Conservation (phyloP, 2,113 vertebrate genomes). For the Pimephales promelas region DNA sequence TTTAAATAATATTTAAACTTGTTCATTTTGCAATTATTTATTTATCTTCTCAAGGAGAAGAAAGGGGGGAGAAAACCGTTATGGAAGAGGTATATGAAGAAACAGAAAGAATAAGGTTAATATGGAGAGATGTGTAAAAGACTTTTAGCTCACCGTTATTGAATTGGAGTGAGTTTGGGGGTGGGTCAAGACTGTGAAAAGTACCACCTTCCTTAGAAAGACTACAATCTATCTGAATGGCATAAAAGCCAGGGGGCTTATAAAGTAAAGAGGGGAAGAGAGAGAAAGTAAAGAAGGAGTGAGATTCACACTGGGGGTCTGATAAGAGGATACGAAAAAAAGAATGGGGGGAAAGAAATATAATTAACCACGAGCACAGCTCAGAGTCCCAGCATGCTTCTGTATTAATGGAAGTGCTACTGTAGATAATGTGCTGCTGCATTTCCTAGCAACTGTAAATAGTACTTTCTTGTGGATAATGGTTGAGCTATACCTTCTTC, state of each 20-base stretch:
- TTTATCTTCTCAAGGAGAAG: neutral
- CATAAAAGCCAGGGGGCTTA: slow-evolving; percentile 17
- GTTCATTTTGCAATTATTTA: too few species aligned
- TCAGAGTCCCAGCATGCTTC: neutral
- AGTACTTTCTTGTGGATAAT: neutral
- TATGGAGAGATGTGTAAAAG: neutral
- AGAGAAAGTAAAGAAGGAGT: slow-evolving; percentile 5
- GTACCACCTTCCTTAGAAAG: slow-evolving; percentile 41
- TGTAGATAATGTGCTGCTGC: slow-evolving; percentile 7
- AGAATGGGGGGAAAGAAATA: slow-evolving; percentile 3
- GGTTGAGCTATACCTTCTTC: neutral
- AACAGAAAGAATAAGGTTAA: neutral
- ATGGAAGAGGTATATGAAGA: neutral
- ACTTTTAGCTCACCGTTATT: slow-evolving; percentile 10
- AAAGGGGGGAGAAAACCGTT: too few species aligned
- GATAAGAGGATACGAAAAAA: slow-evolving; percentile 38
- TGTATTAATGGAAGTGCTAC: slow-evolving; percentile 6
- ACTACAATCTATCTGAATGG: slow-evolving; percentile 44
- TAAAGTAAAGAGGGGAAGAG: neutral
- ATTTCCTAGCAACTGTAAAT: slow-evolving; percentile 10
- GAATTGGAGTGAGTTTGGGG: neutral
- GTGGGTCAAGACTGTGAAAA: slow-evolving; percentile 27
- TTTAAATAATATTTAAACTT: neutral
- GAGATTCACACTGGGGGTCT: slow-evolving; percentile 4
- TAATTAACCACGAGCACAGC: slow-evolving; percentile 36